Evolutionary conservation across 2,113 vertebrate species (phyloP), one percentile per base, ranked within the genome.

Genomic region (Sardina pilchardus): DNA sequence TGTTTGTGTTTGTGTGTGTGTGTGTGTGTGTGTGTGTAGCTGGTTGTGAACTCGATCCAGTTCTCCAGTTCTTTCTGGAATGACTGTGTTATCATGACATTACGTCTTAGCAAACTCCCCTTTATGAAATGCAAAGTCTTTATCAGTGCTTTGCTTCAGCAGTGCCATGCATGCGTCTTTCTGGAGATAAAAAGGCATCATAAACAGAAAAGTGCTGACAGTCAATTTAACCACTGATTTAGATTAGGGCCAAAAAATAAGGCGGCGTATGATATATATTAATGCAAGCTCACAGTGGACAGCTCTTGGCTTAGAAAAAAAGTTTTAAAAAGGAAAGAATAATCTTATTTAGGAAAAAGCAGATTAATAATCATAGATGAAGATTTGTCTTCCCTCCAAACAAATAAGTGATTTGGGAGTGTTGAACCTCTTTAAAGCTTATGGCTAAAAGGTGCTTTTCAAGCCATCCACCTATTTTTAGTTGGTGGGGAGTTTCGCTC

Each of bases 91-190:
- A 92, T 92, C 89, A 63, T 82, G 85, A 92, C 91, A 92, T 94
- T 93, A 92, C 90, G 90, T 93, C 91, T 94, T 92, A 92, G 91
- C 89, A 92, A 93, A 92, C 91, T 89, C 90, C 45, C 86, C 81
- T 90, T 89, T 93, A 92, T 91, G 93, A 92, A 89, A 93, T 91
- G 91, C 93, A 91, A 94, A 93, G 91, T 91, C 92, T 92, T 95
- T 93, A 94, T 94, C 93, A 92, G 39, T 81, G 84, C 89, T 89
- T 92, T 47, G 88, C 85, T 84, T 50, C 83, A 82, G 87, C 90
- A 59, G 85, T 86, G 86, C 91, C 91, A 90, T 85, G 89, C 91
- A 90, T 88, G 90, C 90, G 89, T 92, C 92, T 93, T 90, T 90
- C 90, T 91, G 44, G 89, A 84, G 89, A 91, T 94, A 91, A 91